Percentiles rank a stretch among this genome's conserved stretches.
Evolutionary conservation across 2,888 invertebrate species (phyloP).

Genomic region (Dusona sp.): DNA sequence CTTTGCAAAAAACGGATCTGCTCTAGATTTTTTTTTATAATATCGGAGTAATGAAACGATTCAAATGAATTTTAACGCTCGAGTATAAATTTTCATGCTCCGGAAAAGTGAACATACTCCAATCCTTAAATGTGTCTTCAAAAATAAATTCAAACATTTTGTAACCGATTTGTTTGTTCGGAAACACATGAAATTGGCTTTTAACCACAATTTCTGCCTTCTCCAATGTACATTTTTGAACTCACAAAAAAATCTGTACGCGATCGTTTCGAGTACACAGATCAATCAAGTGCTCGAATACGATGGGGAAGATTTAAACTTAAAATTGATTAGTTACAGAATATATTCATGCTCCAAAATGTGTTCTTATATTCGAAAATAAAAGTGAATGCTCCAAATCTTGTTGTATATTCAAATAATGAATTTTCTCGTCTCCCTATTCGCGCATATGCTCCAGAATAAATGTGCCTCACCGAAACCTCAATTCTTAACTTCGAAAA

Average conservation of each 20-base stretch:
- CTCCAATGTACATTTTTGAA: background rate
- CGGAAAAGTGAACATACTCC: background rate
- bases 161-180: background rate
- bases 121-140: background rate
- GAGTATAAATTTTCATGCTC: background rate
- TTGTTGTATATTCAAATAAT: background rate
- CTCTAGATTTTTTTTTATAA: background rate
- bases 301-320: background rate
- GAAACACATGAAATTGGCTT: background rate
- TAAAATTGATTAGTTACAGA: background rate
- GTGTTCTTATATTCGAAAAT: conserved; percentile 6
- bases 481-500: background rate
- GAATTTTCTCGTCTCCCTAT: background rate
- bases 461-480: background rate
- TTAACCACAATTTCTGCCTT: background rate
- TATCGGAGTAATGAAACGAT: background rate
- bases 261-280: too few species aligned
- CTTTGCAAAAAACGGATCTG: background rate
- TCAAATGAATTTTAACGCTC: background rate
- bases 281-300: background rate
- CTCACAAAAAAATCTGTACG: too few species aligned
- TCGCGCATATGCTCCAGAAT: conserved; percentile 1
- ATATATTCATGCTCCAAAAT: background rate
- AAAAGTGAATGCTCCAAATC: conserved; percentile 14
- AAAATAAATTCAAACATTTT: background rate